Conservation (phyloP, 1,140 invertebrate genomes). For the Bombus confusus region DNA sequence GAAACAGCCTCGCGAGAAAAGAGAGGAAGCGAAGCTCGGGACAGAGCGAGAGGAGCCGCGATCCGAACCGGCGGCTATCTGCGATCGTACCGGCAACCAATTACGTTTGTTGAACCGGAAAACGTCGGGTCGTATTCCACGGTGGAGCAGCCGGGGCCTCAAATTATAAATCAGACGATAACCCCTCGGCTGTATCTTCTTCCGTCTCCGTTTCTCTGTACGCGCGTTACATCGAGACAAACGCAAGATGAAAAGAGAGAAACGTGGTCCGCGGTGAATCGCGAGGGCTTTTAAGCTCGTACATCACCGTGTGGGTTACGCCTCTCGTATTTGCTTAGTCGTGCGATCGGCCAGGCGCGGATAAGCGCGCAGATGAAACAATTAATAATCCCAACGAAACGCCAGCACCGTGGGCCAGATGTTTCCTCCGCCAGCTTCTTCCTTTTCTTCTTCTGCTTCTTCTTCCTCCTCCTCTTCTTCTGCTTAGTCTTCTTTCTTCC, state of each 20-base stretch:
- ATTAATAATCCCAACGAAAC: constrained; percentile 79
- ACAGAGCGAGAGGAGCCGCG: constrained; percentile 41
- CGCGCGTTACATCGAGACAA: background rate
- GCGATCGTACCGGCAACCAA: constrained; percentile 77
- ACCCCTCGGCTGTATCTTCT: constrained; percentile 68
- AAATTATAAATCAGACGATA: constrained; percentile 80
- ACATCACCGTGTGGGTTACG: constrained; percentile 79
- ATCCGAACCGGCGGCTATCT: constrained; percentile 72
- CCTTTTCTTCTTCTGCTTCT: constrained; percentile 20
- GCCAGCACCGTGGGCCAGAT: constrained; percentile 67
- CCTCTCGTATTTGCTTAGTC: constrained; percentile 82
- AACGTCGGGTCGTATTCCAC: constrained; percentile 72
- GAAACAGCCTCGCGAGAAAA: constrained; percentile 1
- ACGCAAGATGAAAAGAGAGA: constrained; percentile 36
- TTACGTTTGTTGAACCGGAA: constrained; percentile 81
- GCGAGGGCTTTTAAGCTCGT: constrained; percentile 81
- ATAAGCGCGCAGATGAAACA: constrained; percentile 81
- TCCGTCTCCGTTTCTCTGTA: constrained; percentile 31
- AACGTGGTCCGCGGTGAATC: constrained; percentile 61
- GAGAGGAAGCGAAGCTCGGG: background rate
- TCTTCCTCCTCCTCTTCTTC: constrained; percentile 13
- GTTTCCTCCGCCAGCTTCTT: constrained; percentile 50
- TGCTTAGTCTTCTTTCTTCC: background rate
- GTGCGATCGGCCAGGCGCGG: constrained; percentile 77
- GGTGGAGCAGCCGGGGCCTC: constrained; percentile 66